Evolutionary conservation across 2,888 invertebrate genomes (phyloP).

Genomic region (Acleris laterana): DNA sequence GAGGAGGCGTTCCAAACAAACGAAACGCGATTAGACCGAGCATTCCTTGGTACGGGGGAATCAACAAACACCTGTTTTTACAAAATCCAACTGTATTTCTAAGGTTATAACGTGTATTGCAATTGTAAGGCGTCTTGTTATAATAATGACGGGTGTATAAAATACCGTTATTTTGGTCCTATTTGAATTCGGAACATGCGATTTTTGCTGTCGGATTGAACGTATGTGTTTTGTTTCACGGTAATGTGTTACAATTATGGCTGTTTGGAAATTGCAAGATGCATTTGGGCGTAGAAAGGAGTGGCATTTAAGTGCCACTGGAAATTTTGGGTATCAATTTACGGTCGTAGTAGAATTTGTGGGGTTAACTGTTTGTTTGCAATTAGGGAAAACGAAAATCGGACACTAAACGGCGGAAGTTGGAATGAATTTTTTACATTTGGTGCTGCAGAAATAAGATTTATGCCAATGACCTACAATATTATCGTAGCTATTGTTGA

Average conservation of each 20-base stretch:
- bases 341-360: background rate
- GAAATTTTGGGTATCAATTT: background rate
- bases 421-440: no score
- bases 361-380: background rate
- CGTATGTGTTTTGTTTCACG: conserved; percentile 24
- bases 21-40: conserved; percentile 50
- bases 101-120: background rate
- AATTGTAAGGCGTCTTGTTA: conserved; percentile 51
- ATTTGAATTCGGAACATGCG: conserved; percentile 55
- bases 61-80: background rate
- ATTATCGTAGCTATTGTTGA: no score
- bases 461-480: no score
- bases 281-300: conserved; percentile 18
- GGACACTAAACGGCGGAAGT: background rate
- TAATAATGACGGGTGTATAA: conserved; percentile 59
- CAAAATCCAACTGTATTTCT: conserved; percentile 13
- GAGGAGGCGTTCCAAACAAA: conserved; percentile 47
- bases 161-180: conserved; percentile 64
- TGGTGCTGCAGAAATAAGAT: no score
- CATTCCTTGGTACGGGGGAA: conserved; percentile 45
- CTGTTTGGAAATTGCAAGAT: conserved; percentile 27
- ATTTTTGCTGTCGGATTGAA: conserved; percentile 56
- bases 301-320: conserved; percentile 9
- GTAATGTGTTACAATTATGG: conserved; percentile 30
- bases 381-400: background rate